Base-by-base conservation (phyloP, 1,140 invertebrate species). In the Musca vetustissima region DNA sequence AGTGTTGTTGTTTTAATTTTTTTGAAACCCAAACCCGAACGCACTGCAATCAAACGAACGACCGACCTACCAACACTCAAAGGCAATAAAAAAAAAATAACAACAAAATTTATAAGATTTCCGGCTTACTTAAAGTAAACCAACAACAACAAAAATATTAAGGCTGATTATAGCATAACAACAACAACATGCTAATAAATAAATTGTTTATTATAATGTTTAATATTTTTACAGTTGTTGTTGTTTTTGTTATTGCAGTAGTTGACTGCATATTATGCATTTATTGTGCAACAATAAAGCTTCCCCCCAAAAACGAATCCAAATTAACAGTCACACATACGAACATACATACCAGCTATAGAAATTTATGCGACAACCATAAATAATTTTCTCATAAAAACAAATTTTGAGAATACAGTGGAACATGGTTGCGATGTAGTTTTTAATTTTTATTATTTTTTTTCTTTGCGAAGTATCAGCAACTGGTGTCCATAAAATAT, bases 341-440 rank as follows among this genome's bases (percentile, higher is more conserved):
- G 13, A 11, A 13, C 36, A 13, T 1, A 43, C 36, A 43, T 43
- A 43, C 36, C 11, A 43, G 11, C 6, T 43, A n/a, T n/a, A n/a
- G n/a, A 28, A 28, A 9, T 9, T 43, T 57, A 57, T 57, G 53
- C 53, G 53, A 57, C 53, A 57, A 57, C 22, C 53, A 57, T 57
- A 57, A 57, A 57, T 57, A 57, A 57, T 57, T 57, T 28, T 57
- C 53, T 57, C 53, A 57, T 57, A 57, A 57, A 57, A 28, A 4
- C 24, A 28, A 28, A 57, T 28, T 28, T 57, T 15, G 36, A 43
- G 36, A 43, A 43, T 43, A 43, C 36, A 43, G 36, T 43, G 36
- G 36, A 13, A 43, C 36, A 1, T 43, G 36, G 36, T 13, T 43
- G n/a, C n/a, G n/a, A n/a, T n/a, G n/a, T n/a, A n/a, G n/a, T n/a